These are phyloP conservation scores for Speoplatyrhinus poulsoni DNA, from an alignment of 2,113 vertebrate species.

Conservation along the genomic window DNA sequence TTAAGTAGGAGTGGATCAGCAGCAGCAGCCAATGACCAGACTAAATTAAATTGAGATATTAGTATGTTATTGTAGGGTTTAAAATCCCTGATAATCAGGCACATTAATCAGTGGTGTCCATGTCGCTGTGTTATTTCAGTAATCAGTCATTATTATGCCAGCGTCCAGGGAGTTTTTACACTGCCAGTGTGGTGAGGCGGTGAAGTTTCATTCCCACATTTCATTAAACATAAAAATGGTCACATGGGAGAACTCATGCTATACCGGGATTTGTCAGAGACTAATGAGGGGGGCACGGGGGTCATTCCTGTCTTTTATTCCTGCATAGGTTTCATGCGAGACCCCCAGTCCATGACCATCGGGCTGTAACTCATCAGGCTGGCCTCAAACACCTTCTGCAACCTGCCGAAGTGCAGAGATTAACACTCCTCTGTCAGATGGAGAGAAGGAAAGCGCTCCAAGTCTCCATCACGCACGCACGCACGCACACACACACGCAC, in stretches of 20 bases:
- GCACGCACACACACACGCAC: no score
- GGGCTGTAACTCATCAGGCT: slow-evolving; percentile 32
- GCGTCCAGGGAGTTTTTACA: slow-evolving; percentile 20
- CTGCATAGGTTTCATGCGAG: slow-evolving; percentile 24
- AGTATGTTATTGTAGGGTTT: slow-evolving; percentile 8
- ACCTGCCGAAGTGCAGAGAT: slow-evolving; percentile 33
- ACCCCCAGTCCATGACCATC: slow-evolving; percentile 8
- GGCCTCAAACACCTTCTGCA: slow-evolving; percentile 6
- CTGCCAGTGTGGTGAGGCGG: slow-evolving; percentile 14
- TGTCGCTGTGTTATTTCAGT: slow-evolving; percentile 18
- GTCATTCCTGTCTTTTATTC: slow-evolving; percentile 10
- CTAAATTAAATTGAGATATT: slow-evolving; percentile 6
- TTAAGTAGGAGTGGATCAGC: no score
- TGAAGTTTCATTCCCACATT: slow-evolving; percentile 34
- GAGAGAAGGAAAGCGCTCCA: slow-evolving; percentile 18
- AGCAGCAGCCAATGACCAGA: not conserved
- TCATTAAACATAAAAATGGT: slow-evolving; percentile 16
- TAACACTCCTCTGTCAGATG: slow-evolving; percentile 42
- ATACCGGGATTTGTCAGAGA: slow-evolving; percentile 10
- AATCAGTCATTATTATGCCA: slow-evolving; percentile 18
- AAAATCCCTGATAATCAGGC: not conserved
- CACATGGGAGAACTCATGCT: not conserved
- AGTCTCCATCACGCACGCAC: no score
- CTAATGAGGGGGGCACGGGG: not conserved
- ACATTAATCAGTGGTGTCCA: slow-evolving; percentile 20